Evolutionary conservation across 2,797 vertebrate species (phyloP).

Genomic region (Remorina albescens): DNA sequence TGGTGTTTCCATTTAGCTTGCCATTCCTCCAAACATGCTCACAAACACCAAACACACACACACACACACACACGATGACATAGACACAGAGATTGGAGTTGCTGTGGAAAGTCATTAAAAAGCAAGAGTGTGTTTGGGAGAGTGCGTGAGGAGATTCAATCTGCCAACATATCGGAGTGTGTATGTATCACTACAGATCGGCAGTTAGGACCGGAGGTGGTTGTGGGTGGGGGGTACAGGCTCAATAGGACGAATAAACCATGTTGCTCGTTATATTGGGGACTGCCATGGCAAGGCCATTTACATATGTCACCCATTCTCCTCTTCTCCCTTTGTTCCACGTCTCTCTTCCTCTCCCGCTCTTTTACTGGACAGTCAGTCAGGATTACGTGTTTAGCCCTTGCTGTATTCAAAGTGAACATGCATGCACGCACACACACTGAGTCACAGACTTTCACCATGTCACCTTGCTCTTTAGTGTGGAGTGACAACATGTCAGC

Average conservation of each 20-base stretch:
- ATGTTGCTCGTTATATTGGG: constrained; percentile 68
- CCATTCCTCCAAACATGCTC: not conserved
- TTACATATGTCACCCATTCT: constrained; percentile 74
- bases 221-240: not conserved
- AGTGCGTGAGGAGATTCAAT: constrained; percentile 41
- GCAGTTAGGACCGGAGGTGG: constrained; percentile 4
- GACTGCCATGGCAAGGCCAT: constrained; percentile 65
- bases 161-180: constrained; percentile 34
- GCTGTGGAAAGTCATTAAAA: constrained; percentile 49
- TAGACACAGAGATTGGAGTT: constrained; percentile 2
- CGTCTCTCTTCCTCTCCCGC: constrained; percentile 13
- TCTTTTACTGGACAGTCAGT: constrained; percentile 63
- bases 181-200: constrained; percentile 46
- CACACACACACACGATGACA: not conserved
- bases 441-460: constrained; percentile 33
- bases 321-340: constrained; percentile 46
- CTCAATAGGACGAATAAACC: constrained; percentile 68
- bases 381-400: constrained; percentile 64
- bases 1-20: constrained; percentile 7
- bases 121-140: constrained; percentile 26
- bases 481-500: constrained; percentile 69
- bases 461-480: constrained; percentile 69
- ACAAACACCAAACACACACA: not conserved
- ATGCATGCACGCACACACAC: constrained; percentile 17
- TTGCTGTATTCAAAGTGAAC: not conserved